phyloP scores from a whole-genome alignment of 2,888 invertebrate genomes.

The Mimas tiliae region DNA sequence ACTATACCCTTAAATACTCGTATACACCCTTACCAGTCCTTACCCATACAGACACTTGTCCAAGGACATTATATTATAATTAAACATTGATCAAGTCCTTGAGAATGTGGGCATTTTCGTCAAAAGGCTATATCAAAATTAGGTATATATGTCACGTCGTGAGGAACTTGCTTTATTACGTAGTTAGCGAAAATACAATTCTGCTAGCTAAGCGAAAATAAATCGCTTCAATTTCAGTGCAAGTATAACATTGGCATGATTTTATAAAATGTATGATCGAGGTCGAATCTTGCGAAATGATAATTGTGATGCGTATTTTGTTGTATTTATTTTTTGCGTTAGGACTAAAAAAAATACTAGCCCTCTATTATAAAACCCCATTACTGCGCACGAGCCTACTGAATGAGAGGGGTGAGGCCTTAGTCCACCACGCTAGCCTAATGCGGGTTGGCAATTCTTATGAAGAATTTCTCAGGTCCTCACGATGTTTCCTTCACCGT shows the following conservation, averaged over 20 bases:
- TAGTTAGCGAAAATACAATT: conserved; percentile 41
- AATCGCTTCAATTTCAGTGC: conserved; percentile 54
- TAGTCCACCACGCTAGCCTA: too few relatives aligned
- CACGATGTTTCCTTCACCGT: too few relatives aligned
- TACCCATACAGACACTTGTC: too few relatives aligned
- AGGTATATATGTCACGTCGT: conserved; percentile 36
- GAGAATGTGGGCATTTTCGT: not conserved
- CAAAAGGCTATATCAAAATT: conserved; percentile 33
- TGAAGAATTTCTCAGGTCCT: too few relatives aligned
- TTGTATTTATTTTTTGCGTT: not conserved
- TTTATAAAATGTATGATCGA: conserved; percentile 54
- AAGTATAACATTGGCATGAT: conserved; percentile 60
- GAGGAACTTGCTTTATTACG: conserved; percentile 41
- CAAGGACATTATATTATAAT: not conserved
- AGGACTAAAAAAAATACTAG: not conserved
- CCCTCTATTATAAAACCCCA: too few relatives aligned
- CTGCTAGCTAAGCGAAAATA: conserved; percentile 45
- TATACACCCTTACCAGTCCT: too few relatives aligned
- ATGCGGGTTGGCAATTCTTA: too few relatives aligned
- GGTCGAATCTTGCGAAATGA: conserved; percentile 58
- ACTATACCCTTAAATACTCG: too few relatives aligned
- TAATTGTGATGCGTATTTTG: not conserved
- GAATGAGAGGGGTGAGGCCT: too few relatives aligned
- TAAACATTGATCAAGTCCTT: not conserved
- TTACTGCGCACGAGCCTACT: too few relatives aligned